Evolutionary conservation across 1,140 invertebrate genomes (phyloP), one percentile per base, ranked within the genome.

Genomic region (Pomacea maculata): DNA sequence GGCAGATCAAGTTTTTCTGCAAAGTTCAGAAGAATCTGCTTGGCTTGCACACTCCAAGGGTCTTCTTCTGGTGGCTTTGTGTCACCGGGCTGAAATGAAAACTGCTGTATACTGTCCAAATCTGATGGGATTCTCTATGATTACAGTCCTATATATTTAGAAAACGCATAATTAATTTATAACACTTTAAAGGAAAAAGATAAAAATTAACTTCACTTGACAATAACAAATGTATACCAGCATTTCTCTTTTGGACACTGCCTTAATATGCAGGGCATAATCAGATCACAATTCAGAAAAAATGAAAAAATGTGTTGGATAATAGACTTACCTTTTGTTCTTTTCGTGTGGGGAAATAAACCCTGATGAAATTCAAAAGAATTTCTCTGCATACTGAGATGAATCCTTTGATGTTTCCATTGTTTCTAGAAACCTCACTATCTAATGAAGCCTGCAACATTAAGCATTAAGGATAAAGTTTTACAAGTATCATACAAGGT

Each of bases 351-450:
- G 90, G 90, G 70, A 91, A 90, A 74, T 86, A 83, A 29, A 83
- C 83, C 29, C 84, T 80, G 45, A 91, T 83, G 80, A 91, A 91
- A 34, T 86, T 77, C 14, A 76, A 68, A 15, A 90, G 57, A 29
- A 91, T 90, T 77, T 91, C 89, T 55, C 88, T 83, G 85, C 90
- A 91, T 45, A 89, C 81, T 11, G 90, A 91, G 54, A 90, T 82
- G 84, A 90, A 91, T 52, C 87, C 87, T 45, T 71, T 82, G 7
- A 87, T 25, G 25, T 73, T 83, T 54, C 83, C 85, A 75, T 86
- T 87, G 29, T 73, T 83, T 65, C 86, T 86, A 12, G 64, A 83
- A 25, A 89, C 64, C 80, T 89, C 88, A 85, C 82, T 86, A 19
- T 88, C 88, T 67, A 90, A 79, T 65, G 85, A 87, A 19, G 89